These are phyloP conservation scores for Petrosia ficiformis DNA, from an alignment of 37 sponge, comb jelly and placozoan species.

Conservation along the genomic window DNA sequence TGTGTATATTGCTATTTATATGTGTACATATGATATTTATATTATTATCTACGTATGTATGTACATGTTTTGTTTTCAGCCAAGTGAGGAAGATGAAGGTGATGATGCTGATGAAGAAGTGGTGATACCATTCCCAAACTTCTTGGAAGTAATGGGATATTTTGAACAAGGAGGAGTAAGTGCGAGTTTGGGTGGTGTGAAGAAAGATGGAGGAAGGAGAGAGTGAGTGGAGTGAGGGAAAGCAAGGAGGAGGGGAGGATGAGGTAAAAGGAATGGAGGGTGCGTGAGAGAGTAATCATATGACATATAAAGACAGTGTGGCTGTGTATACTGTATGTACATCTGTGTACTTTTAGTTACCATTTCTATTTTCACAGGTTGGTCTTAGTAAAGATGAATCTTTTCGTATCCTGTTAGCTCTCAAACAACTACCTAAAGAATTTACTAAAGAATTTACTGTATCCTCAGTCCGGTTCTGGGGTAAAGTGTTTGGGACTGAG, in stretches of 20 bases:
- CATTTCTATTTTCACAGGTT: constrained; percentile 44
- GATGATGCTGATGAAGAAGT: constrained; percentile 85
- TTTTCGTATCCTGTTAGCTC: constrained; percentile 79
- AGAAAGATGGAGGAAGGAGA: too few species aligned
- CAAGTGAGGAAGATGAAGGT: constrained; percentile 57
- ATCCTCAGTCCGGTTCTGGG: constrained; percentile 90
- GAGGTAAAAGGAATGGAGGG: not conserved
- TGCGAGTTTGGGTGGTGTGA: too few species aligned
- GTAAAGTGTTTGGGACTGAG: constrained; percentile 84
- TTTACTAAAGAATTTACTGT: constrained; percentile 68
- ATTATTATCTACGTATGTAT: too few species aligned
- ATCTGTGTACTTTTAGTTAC: not conserved
- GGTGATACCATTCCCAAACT: constrained; percentile 81
- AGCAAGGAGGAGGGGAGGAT: constrained; percentile 63
- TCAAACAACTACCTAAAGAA: constrained; percentile 83
- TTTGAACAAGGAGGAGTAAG: constrained; percentile 92
- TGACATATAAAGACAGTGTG: not conserved
- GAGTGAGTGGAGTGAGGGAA: constrained; percentile 70
- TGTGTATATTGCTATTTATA: not conserved
- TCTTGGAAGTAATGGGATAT: constrained; percentile 70
- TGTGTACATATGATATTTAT: not conserved
- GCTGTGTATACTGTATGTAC: too few species aligned
- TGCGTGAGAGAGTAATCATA: not conserved
- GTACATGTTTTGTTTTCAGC: too few species aligned
- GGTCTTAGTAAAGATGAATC: constrained; percentile 81